These are phyloP conservation scores for Drosophila kikkawai DNA, from an alignment of 1,140 invertebrate genomes.

Conservation along the genomic window DNA sequence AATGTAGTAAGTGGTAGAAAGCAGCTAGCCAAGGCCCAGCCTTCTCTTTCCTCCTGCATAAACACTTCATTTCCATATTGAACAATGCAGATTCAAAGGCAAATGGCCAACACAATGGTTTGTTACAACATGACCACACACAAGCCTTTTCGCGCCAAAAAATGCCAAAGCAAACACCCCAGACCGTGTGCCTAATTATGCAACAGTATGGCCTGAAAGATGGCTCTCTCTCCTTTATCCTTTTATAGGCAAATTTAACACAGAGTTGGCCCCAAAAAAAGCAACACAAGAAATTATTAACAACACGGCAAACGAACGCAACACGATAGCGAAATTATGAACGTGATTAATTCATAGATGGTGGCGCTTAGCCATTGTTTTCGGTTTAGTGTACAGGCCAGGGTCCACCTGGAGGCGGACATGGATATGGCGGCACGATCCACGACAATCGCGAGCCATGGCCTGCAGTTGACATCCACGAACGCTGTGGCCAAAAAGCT, in stretches of 20 bases:
- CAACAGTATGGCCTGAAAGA: conserved; percentile 52
- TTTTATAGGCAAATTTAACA: conserved; percentile 79
- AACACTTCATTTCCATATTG: conserved; percentile 62
- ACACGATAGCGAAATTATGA: conserved; percentile 79
- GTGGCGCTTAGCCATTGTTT: conserved; percentile 80
- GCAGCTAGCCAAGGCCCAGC: conserved; percentile 8
- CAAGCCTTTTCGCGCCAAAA: conserved; percentile 78
- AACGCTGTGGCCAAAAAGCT: conserved; percentile 70
- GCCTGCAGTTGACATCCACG: conserved; percentile 75
- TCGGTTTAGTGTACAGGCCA: conserved; percentile 28
- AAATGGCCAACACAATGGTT: conserved; percentile 47
- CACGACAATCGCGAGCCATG: conserved; percentile 52
- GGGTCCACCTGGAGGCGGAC: conserved; percentile 18
- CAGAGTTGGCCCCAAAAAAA: conserved; percentile 20
- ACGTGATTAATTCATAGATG: conserved; percentile 84
- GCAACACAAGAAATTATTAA: conserved; percentile 65
- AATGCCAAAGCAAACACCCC: conserved; percentile 74
- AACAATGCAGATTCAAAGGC: conserved; percentile 59
- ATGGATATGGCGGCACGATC: conserved; percentile 51
- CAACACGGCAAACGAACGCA: conserved; percentile 43
- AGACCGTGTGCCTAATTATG: conserved; percentile 70
- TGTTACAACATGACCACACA: conserved; percentile 82
- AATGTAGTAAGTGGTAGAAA: not conserved
- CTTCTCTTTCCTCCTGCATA: not conserved
- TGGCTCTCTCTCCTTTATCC: conserved; percentile 48